Evolutionary conservation across 2,888 invertebrate genomes (phyloP), one percentile per base, ranked within the genome.

Genomic region (Ectemnius lituratus): DNA sequence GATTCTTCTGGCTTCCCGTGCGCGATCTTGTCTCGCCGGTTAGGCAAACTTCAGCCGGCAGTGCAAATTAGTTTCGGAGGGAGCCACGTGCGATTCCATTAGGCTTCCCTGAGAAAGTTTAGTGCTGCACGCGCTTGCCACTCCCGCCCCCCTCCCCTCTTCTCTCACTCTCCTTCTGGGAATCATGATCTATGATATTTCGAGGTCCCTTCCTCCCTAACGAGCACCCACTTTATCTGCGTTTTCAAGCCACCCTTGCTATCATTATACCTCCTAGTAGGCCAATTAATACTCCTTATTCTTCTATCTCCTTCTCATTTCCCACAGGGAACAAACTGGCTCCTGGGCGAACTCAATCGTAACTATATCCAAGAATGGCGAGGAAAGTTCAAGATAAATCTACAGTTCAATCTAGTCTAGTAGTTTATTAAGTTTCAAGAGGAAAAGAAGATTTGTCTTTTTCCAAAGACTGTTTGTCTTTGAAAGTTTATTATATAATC

Each of bases 201-300:
- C 45, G 60, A 14, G 23, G 8, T 16, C 28, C 37, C 28, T 37
- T 60, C 14, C 37, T 37, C 37, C 37, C 16, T 16, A 3, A 11
- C 46, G 8, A 16, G 61, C 13, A 4, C 62, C 28, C 61, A 27
- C 27, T 62, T 49, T 62, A 23, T 62, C 49, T 23, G 49, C n/a
- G n/a, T 52, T 62, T 62, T 49, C 62, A n/a, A 5, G 62, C 8
- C 14, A 2, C 27, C 49, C 49, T 49, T 14, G 23, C n/a, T 37
- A 37, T 16, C 14, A 47, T 61, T 61, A 47, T 37, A 37, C 46
- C n/a, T 27, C 16, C 52, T 14, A 18, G 27, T 16, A n/a, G 47
- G 2, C 18, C 62, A 56, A 72, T 72, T 72, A 72, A 56, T 58
- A 62, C 5, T n/a, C 46, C 20, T 67, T 52, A 67, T 13, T 37